Base-by-base conservation (phyloP, 2,888 invertebrate species). In the Drosophila anomalata region DNA sequence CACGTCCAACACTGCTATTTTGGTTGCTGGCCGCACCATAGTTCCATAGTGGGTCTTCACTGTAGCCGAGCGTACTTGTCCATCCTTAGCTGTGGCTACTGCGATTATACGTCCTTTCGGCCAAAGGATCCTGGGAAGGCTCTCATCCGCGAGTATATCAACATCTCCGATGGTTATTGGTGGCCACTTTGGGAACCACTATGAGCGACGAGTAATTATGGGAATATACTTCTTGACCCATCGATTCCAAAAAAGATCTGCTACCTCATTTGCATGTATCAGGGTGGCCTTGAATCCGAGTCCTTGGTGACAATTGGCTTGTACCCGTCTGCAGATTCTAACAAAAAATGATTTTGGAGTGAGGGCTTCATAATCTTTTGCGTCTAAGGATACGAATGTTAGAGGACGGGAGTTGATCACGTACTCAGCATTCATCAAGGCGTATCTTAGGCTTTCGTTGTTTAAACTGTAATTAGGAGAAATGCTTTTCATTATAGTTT, bases 341-440 rank as follows among this genome's bases (percentile, higher is more conserved):
- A 26, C 17, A 29, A 50, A 6, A 31, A 31, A 11, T 31, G 31
- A n/a, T 20, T 48, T 11, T 14, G 14, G 14, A 14, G 14, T 14
- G 14, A 14, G 17, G 31, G 29, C 48, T 2, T 29, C 29, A 14
- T 31, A 17, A 17, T 17, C 17, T 14, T 26, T 14, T 12, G 31
- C 14, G 9, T 50, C 50, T 5, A 48, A 11, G 11, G 14, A 31
- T 11, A 31, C 48, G 14, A 48, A 48, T 48, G 48, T 48, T 2
- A 48, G 17, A 2, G 48, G 47, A 24, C 14, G 14, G 7, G 29
- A 48, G 11, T 48, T 29, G 22, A 29, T 29, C 14, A 26, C 14
- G 1, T 9, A 29, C 9, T 29, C 48, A 9, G 29, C 29, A 11
- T 48, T 29, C 17, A 14, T 29, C 4, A 29, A 9, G 9, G 24